Base-by-base conservation (phyloP, 1,140 invertebrate species). In the Vanessa tameamea region DNA sequence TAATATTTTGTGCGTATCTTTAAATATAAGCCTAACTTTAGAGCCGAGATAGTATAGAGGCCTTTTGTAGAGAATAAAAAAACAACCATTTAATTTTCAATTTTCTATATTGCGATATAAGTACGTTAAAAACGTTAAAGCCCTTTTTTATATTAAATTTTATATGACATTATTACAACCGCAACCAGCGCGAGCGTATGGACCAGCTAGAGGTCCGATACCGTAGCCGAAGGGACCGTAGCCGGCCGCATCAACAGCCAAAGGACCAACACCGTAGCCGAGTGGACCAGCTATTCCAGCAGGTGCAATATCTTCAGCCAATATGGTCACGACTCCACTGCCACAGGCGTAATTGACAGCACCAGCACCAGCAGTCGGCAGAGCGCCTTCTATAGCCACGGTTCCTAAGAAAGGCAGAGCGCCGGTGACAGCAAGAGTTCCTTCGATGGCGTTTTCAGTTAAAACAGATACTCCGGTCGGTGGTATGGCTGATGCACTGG, bases 401-500 rank as follows among this genome's bases (percentile, higher is more conserved):
- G 81, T 75, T 4, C 81, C 79, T 14, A 84, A 69, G 78, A 83
- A 83, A 6, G 83, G 85, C 43, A 85, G 69, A 15, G 80, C 67
- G 14, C 85, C 85, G 16, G 55, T 55, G 11, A 84, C 82, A 16
- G 70, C 71, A 9, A 87, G 26, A 14, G 71, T 23, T 23, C 85
- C 85, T 73, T 81, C 77, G 9, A 84, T 81, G 12, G 69, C 64
- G 55, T 86, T 84, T 48, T 86, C 81, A 3, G 84, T 83, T 0
- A 64, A 47, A 1, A 87, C 77, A 7, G 83, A 72, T 15, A 87
- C 51, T 16, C 84, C 85, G 61, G 63, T 76, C 5, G 86, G 84
- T 14, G 80, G 73, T n/a, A 83, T 73, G 9, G 82, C 76, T 8
- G 83, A 85, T 47, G 70, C 73, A 64, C 81, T 83, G n/a, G 78